Percentiles rank a stretch among this genome's conserved stretches.
These are phyloP conservation scores for Peromyscus aztecus DNA, from an alignment of 2,797 vertebrate genomes.

Conservation along the genomic window DNA sequence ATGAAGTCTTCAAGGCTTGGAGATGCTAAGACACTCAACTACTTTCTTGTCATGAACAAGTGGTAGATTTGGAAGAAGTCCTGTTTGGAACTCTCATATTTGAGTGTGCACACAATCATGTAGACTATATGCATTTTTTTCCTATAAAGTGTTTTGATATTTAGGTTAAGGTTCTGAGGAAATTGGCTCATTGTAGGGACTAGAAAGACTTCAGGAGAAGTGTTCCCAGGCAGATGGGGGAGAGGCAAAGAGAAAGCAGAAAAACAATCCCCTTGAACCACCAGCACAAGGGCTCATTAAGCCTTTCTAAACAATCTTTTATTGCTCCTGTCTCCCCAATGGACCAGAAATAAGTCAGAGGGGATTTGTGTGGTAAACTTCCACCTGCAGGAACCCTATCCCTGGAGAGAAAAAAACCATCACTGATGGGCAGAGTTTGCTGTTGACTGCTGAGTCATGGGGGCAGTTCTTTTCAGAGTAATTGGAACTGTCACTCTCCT, in stretches of 20 bases:
- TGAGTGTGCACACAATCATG: neutral
- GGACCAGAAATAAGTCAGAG: conserved; percentile 63
- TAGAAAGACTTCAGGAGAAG: conserved; percentile 50
- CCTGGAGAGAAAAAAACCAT: conserved; percentile 26
- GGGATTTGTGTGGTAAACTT: conserved; percentile 62
- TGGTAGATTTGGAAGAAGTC: neutral
- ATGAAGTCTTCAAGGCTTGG: neutral
- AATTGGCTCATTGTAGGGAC: conserved; percentile 50
- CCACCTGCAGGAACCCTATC: neutral
- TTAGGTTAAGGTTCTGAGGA: neutral
- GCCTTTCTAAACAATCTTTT: conserved; percentile 26
- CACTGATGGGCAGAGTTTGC: conserved; percentile 25
- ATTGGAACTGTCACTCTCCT: conserved; percentile 25
- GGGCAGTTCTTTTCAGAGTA: conserved; percentile 60
- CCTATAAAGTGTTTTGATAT: conserved; percentile 44
- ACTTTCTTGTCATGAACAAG: neutral
- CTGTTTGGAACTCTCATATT: neutral
- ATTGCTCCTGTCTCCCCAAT: conserved; percentile 35
- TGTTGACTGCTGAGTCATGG: conserved; percentile 76
- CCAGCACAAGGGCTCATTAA: neutral
- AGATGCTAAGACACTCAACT: neutral
- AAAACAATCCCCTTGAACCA: neutral
- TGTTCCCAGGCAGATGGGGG: conserved; percentile 35
- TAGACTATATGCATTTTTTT: conserved; percentile 12
- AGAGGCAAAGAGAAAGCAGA: conserved; percentile 55